These are phyloP conservation scores for Trichoplusia ni DNA, from an alignment of 1,140 invertebrate species.

Conservation along the genomic window DNA sequence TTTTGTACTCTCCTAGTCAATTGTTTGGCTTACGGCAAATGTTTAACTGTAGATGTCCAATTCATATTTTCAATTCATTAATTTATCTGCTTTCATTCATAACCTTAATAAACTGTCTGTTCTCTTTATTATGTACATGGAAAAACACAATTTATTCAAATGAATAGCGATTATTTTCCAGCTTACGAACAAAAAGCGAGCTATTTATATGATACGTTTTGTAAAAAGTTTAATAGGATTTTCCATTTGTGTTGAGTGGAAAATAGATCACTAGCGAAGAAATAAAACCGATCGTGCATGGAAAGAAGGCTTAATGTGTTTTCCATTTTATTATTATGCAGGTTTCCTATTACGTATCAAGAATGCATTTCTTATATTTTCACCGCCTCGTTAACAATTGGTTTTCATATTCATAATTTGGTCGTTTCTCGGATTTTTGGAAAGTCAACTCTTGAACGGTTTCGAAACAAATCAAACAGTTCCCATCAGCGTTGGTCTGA, in stretches of 20 bases:
- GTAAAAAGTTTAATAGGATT: not conserved
- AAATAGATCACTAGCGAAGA: not conserved
- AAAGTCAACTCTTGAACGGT: too few relatives aligned
- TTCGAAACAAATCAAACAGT: too few relatives aligned
- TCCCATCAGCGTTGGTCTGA: too few relatives aligned
- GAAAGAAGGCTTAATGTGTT: constrained; percentile 4
- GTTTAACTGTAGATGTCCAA: constrained; percentile 22
- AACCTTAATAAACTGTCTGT: not conserved
- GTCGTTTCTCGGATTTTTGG: too few relatives aligned
- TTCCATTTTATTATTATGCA: not conserved
- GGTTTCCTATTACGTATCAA: too few relatives aligned
- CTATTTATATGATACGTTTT: constrained; percentile 10
- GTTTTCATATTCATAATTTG: too few relatives aligned
- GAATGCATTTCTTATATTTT: too few relatives aligned
- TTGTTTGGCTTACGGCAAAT: constrained; percentile 43
- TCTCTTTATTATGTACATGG: not conserved
- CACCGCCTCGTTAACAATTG: too few relatives aligned
- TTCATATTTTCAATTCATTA: not conserved
- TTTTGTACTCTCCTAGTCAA: constrained; percentile 52
- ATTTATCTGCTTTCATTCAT: too few relatives aligned
- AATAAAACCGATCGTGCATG: not conserved
- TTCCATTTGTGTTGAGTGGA: not conserved
- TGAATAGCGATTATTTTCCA: not conserved
- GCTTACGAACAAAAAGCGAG: not conserved
- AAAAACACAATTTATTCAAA: not conserved